Conservation (phyloP, 1,140 invertebrate genomes). For the Ips nitidus region DNA sequence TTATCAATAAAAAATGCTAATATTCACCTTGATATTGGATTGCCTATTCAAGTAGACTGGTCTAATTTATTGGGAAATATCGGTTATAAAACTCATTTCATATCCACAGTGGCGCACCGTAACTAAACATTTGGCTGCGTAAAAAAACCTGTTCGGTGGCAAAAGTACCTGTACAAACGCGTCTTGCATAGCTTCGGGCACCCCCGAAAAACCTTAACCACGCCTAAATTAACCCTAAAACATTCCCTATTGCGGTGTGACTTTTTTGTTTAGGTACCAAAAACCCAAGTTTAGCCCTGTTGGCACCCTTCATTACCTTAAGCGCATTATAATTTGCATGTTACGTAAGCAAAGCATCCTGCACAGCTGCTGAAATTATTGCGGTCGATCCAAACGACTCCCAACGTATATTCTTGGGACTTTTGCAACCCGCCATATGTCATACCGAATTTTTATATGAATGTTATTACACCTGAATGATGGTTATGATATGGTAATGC, state of each 20-base stretch:
- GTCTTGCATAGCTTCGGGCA: too few species aligned
- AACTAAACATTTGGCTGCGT: neutral
- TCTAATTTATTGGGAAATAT: conserved; percentile 34
- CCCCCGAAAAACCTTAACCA: neutral
- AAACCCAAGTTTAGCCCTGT: neutral
- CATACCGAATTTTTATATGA: conserved; percentile 13
- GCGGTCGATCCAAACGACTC: conserved; percentile 8
- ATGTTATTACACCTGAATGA: conserved; percentile 7
- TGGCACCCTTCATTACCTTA: conserved; percentile 11
- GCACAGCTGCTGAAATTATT: conserved; percentile 18
- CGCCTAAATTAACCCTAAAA: neutral
- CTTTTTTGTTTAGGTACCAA: conserved; percentile 7
- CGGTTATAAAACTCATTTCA: conserved; percentile 26
- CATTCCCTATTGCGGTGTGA: neutral
- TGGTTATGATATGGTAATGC: conserved; percentile 15
- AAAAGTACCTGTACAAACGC: too few species aligned
- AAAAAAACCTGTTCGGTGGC: too few species aligned
- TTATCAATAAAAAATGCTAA: conserved; percentile 28
- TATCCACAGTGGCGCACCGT: conserved; percentile 9
- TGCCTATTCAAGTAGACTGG: conserved; percentile 23
- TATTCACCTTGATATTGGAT: conserved; percentile 33
- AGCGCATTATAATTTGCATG: conserved; percentile 14
- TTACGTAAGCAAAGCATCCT: conserved; percentile 13
- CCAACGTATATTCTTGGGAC: conserved; percentile 12
- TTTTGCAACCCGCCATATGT: conserved; percentile 18